Conservation (phyloP, 2,113 vertebrate species). For the Colius striatus region DNA sequence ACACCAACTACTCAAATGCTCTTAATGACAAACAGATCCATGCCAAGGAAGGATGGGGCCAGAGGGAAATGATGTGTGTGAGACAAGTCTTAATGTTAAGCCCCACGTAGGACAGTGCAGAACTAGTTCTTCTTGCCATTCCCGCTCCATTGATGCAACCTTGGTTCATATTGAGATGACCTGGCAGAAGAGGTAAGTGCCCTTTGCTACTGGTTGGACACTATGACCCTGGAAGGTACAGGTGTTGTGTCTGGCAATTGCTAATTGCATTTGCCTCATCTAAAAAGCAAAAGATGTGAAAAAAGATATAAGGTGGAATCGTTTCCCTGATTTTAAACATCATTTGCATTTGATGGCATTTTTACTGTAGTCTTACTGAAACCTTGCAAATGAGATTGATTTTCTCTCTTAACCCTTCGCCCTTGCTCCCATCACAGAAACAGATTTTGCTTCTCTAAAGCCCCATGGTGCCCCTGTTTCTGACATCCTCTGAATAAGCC, state of each 20-base stretch:
- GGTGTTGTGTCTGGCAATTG: neutral
- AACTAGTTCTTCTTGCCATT: neutral
- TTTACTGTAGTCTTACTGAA: neutral
- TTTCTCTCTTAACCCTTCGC: neutral
- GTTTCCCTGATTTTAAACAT: neutral
- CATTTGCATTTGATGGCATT: neutral
- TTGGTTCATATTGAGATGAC: neutral
- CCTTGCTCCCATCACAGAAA: neutral
- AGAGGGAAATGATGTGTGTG: neutral
- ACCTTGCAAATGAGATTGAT: neutral
- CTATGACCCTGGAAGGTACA: neutral
- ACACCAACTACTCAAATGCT: neutral
- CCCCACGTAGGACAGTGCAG: neutral
- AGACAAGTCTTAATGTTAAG: neutral
- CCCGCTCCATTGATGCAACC: neutral
- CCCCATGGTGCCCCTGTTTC: fast-evolving
- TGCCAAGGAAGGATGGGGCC: neutral
- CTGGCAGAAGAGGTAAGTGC: neutral
- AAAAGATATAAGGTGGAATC: neutral
- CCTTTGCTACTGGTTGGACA: neutral
- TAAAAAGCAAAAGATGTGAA: neutral
- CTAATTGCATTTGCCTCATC: neutral
- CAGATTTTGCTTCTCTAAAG: neutral
- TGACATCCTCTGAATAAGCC: neutral
- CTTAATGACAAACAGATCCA: neutral